Percentiles rank a stretch among this genome's conserved stretches.
These are phyloP conservation scores for Lamproptera curius DNA, from an alignment of 2,888 invertebrate species.

Conservation along the genomic window DNA sequence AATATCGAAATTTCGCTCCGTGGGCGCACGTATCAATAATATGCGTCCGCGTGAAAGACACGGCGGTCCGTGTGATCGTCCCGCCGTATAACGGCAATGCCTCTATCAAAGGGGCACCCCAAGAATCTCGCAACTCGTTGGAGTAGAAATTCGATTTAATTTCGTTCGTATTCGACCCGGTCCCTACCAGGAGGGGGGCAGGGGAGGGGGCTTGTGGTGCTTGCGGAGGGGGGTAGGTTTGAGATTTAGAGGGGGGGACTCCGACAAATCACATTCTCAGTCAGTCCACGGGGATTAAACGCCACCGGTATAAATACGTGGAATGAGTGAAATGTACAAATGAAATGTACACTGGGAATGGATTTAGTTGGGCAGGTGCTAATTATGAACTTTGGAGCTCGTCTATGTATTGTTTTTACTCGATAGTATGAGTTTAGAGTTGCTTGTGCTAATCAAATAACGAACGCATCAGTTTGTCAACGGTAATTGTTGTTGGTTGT, in stretches of 20 bases:
- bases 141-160: constrained; percentile 65
- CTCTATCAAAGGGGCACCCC: constrained; percentile 48
- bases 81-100: constrained; percentile 34
- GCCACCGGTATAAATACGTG: constrained; percentile 4
- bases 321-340: constrained; percentile 9
- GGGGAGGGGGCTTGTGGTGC: not conserved
- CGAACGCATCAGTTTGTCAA: too few species aligned
- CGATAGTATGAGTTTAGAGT: too few species aligned
- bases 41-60: not conserved
- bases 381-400: too few species aligned
- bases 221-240: not conserved
- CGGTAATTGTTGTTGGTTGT: too few species aligned
- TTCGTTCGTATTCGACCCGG: constrained; percentile 28
- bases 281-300: constrained; percentile 3
- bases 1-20: too few species aligned
- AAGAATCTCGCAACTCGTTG: constrained; percentile 49
- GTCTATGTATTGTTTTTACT: too few species aligned
- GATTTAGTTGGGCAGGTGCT: too few species aligned
- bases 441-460: too few species aligned
- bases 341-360: too few species aligned
- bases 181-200: not conserved
- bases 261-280: constrained; percentile 8
- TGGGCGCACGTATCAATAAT: too few species aligned
- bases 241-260: not conserved
- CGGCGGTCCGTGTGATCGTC: constrained; percentile 43